phyloP scores from a whole-genome alignment of 2,797 vertebrate species.

The Eulemur coronatus region DNA sequence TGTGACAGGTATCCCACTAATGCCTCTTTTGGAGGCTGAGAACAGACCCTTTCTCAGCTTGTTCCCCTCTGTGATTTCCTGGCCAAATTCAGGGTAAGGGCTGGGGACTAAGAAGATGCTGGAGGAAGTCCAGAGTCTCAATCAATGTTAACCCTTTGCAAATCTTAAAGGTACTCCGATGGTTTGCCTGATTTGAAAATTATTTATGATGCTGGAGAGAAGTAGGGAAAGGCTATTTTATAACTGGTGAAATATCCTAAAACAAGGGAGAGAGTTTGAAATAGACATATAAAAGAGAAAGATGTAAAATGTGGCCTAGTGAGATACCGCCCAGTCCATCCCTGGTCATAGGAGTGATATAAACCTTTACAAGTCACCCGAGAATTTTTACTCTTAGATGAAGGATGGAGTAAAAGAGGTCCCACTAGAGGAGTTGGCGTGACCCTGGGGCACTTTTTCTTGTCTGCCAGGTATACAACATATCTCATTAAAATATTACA shows the following conservation, averaged over 20 bases:
- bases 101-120: not conserved
- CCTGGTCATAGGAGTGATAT: not conserved
- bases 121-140: conserved; percentile 11
- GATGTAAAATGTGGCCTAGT: not conserved
- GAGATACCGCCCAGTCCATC: not conserved
- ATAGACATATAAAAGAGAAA: not conserved
- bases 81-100: not conserved
- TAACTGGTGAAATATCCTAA: conserved; percentile 11
- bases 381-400: not conserved
- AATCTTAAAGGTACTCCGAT: conserved; percentile 36
- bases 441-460: not conserved
- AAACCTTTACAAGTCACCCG: not conserved
- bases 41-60: not conserved
- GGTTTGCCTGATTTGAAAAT: conserved; percentile 5
- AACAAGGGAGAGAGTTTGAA: not conserved
- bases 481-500: not conserved
- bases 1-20: conserved; percentile 28
- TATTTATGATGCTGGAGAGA: not conserved
- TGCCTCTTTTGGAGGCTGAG: conserved; percentile 2
- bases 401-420: not conserved
- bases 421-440: not conserved
- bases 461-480: not conserved
- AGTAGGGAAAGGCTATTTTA: not conserved
- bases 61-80: not conserved
- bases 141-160: conserved; percentile 13